phyloP scores from a whole-genome alignment of 2,113 vertebrate genomes.

The Rutilus rutilus region DNA sequence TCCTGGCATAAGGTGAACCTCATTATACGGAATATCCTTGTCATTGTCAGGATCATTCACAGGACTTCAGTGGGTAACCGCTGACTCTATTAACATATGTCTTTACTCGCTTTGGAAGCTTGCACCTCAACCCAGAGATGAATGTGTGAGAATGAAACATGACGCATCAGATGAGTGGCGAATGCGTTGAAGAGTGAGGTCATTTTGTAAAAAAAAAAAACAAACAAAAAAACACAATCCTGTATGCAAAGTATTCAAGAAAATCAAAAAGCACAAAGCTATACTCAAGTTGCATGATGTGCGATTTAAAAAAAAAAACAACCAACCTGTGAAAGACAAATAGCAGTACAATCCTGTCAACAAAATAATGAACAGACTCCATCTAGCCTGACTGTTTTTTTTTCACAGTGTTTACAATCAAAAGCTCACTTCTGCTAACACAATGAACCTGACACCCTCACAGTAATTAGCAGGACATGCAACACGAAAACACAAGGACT shows the following conservation, averaged over 20 bases:
- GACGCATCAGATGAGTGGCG: neutral
- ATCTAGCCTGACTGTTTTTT: neutral
- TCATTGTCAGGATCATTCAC: constrained; percentile 15
- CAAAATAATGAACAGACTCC: neutral
- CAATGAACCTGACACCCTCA: neutral
- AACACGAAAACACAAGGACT: neutral
- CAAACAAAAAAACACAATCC: neutral
- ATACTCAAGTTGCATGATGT: too few relatives aligned
- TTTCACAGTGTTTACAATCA: neutral
- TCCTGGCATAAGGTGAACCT: constrained; percentile 20
- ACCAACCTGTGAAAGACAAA: neutral
- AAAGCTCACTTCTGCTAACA: constrained; percentile 18
- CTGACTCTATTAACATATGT: neutral
- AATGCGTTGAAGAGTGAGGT: neutral
- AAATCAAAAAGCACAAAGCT: neutral
- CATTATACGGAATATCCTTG: constrained; percentile 6
- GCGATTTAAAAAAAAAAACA: neutral
- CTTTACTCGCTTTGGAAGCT: neutral
- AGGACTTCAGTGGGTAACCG: neutral
- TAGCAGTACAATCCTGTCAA: neutral
- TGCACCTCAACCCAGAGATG: neutral
- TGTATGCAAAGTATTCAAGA: neutral
- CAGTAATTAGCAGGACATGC: neutral
- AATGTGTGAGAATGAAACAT: neutral
- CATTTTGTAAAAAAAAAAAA: neutral